A percentile compares a stretch with the other conserved stretches of the same genome.
phyloP scores from a whole-genome alignment of 2,113 vertebrate species.

The Gallinago paraguaiae region DNA sequence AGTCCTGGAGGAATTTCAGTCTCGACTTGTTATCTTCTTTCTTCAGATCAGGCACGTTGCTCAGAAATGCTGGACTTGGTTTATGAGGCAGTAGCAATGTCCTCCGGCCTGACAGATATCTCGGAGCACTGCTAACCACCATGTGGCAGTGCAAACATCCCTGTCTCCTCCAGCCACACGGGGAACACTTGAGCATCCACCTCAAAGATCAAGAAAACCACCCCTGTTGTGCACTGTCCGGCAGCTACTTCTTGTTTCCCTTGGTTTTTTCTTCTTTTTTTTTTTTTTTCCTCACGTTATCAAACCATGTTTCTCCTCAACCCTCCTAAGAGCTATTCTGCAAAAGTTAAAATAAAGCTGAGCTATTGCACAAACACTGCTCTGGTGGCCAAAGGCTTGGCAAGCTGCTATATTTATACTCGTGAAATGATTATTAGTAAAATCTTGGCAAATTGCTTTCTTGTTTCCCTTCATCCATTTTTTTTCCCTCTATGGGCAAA shows the following conservation, averaged over 20 bases:
- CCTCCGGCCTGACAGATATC: not conserved
- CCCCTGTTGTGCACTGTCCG: not conserved
- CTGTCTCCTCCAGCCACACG: not conserved
- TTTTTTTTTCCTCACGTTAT: not conserved
- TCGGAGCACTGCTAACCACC: not conserved
- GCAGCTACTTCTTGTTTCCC: not conserved
- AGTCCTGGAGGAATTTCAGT: constrained; percentile 83
- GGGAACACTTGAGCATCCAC: not conserved
- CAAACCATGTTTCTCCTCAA: not conserved
- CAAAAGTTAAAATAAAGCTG: constrained; percentile 2
- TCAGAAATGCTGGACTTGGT: constrained; percentile 86
- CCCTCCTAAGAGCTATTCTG: not conserved
- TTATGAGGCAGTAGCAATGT: constrained; percentile 78
- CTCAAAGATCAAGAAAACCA: not conserved
- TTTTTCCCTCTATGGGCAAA: not conserved
- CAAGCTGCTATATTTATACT: not conserved
- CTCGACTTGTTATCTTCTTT: constrained; percentile 78
- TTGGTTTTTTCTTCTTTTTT: not conserved
- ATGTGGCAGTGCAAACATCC: fast-evolving
- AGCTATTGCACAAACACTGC: not conserved
- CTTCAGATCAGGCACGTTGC: constrained; percentile 81
- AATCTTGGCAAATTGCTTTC: not conserved
- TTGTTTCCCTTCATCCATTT: not conserved
- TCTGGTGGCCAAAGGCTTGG: constrained; percentile 4
- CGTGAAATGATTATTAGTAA: not conserved